Conservation (phyloP, 2,888 invertebrate species). For the Tanaodytes sp. region DNA sequence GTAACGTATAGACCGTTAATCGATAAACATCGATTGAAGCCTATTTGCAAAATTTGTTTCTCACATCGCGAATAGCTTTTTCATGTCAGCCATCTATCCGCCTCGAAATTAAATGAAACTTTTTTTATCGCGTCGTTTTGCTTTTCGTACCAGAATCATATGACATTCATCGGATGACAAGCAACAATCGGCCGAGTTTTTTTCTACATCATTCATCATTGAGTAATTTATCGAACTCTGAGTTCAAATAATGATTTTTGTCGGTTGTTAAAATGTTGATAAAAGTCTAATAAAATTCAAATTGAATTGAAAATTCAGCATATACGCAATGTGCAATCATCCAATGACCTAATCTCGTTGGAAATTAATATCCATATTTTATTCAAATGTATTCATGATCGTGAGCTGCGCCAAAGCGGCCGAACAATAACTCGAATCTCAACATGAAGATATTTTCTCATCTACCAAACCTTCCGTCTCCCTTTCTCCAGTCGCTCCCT, state of each 20-base stretch:
- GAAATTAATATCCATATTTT: conserved; percentile 31
- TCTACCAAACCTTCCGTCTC: conserved; percentile 5
- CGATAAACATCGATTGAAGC: conserved; percentile 37
- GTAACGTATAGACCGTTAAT: conserved; percentile 31
- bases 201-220: too few relatives aligned
- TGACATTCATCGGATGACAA: too few relatives aligned
- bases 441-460: conserved; percentile 36
- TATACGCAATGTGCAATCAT: conserved; percentile 10
- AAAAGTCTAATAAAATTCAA: too few relatives aligned
- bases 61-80: conserved; percentile 23
- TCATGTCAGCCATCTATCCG: conserved; percentile 15
- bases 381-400: conserved; percentile 36
- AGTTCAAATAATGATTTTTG: too few relatives aligned
- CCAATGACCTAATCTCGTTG: conserved; percentile 19
- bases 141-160: too few relatives aligned
- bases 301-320: not conserved
- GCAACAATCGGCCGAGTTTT: too few relatives aligned
- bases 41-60: conserved; percentile 33
- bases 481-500: conserved; percentile 1
- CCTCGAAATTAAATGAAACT: conserved; percentile 18
- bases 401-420: conserved; percentile 9
- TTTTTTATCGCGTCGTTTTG: too few relatives aligned
- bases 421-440: conserved; percentile 38
- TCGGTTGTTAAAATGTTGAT: too few relatives aligned
- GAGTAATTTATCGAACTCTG: too few relatives aligned